Evolutionary conservation across 2,113 vertebrate genomes (phyloP).

Genomic region (Phoxinus phoxinus): DNA sequence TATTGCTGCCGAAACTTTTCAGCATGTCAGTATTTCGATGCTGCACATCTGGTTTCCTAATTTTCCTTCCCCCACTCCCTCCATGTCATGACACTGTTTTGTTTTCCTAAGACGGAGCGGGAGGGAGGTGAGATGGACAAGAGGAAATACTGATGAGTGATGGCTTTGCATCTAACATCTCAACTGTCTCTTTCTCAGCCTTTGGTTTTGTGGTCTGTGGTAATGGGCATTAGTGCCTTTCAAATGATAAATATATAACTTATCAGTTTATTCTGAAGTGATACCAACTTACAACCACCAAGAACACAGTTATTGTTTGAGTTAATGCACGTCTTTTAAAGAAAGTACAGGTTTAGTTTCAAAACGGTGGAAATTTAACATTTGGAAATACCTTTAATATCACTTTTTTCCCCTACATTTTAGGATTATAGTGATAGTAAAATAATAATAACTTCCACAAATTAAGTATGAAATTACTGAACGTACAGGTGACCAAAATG

Average conservation of each 20-base stretch:
- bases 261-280: not conserved
- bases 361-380: not conserved
- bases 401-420: not conserved
- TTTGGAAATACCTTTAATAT: not conserved
- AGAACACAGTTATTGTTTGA: not conserved
- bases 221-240: not conserved
- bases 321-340: not conserved
- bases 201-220: constrained; percentile 36
- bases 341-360: not conserved
- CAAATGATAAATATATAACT: not conserved
- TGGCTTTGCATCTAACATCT: constrained; percentile 73
- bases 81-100: constrained; percentile 80
- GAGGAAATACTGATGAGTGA: constrained; percentile 78
- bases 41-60: constrained; percentile 84
- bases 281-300: not conserved
- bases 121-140: constrained; percentile 54
- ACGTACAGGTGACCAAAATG: too few species aligned
- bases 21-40: constrained; percentile 81
- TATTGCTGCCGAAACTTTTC: constrained; percentile 74
- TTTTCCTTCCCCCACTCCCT: constrained; percentile 65
- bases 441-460: too few species aligned
- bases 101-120: constrained; percentile 74
- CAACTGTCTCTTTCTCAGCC: constrained; percentile 67
- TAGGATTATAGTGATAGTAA: not conserved
- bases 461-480: too few species aligned